Evolutionary conservation across 2,113 vertebrate species (phyloP).

Genomic region (Tragelaphus strepsiceros): DNA sequence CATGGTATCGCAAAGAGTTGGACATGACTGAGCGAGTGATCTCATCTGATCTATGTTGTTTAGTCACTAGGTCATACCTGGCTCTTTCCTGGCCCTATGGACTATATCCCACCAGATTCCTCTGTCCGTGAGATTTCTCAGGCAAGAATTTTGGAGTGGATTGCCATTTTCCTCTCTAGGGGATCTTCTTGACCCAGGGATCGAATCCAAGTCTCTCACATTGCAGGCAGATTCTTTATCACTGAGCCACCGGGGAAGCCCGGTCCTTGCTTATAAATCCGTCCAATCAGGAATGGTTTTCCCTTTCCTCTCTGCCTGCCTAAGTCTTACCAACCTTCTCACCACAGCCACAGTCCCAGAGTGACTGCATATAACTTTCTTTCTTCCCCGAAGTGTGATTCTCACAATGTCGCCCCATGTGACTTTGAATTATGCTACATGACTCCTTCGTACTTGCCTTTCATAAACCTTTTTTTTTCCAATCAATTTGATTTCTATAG

Average conservation of each 20-base stretch:
- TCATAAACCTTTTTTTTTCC: not conserved
- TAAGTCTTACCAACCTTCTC: not conserved
- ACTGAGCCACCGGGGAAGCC: not conserved
- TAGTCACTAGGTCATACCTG: not conserved
- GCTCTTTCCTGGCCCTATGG: not conserved
- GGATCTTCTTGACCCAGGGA: not conserved
- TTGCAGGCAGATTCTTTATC: not conserved
- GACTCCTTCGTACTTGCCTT: not conserved
- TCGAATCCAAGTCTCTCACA: not conserved
- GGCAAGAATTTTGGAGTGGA: not conserved
- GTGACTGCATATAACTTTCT: accelerated
- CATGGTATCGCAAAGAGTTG: no score
- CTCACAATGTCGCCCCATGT: no score
- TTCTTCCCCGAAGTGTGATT: not conserved
- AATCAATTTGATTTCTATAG: not conserved
- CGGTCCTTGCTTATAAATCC: not conserved
- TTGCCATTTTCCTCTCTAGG: not conserved
- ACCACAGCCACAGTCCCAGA: not conserved
- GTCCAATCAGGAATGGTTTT: not conserved
- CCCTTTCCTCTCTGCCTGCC: not conserved
- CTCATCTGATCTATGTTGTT: not conserved
- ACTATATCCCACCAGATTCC: not conserved
- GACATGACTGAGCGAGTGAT: no score
- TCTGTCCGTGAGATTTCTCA: not conserved
- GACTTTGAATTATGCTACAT: not conserved